Conservation (phyloP, 2,888 invertebrate genomes). For the Lycophotia porphyrea region DNA sequence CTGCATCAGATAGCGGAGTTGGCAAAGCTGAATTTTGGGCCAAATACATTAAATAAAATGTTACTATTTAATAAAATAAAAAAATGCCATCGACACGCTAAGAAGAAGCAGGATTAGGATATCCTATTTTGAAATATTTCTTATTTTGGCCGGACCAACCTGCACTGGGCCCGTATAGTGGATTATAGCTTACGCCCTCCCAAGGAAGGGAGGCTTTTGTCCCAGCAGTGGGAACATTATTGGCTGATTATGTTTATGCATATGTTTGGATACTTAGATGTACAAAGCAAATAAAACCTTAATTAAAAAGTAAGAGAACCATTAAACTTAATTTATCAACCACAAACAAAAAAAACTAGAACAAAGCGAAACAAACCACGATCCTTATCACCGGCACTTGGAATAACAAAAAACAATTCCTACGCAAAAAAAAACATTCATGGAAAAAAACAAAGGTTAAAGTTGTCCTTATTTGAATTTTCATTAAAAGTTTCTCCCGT, state of each 20-base stretch:
- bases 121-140: not conserved
- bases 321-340: slow-evolving; percentile 49
- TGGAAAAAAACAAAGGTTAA: slow-evolving; percentile 82
- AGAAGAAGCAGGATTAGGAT: not conserved
- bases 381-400: slow-evolving; percentile 77
- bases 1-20: too few species aligned
- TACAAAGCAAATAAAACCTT: not conserved
- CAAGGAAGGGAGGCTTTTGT: not conserved
- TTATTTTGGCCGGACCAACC: not conserved
- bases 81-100: too few species aligned
- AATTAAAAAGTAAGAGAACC: slow-evolving; percentile 9
- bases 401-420: slow-evolving; percentile 83
- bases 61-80: too few species aligned
- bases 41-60: too few species aligned
- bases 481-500: slow-evolving; percentile 89
- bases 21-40: not conserved
- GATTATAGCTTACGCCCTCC: not conserved
- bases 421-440: slow-evolving; percentile 75
- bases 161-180: not conserved
- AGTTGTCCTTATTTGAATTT: slow-evolving; percentile 89
- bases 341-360: slow-evolving; percentile 53
- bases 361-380: slow-evolving; percentile 65
- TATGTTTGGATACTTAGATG: not conserved
- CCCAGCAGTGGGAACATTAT: not conserved
- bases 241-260: not conserved